Evolutionary conservation across 1,140 invertebrate genomes (phyloP).

Genomic region (Halesus radiatus): DNA sequence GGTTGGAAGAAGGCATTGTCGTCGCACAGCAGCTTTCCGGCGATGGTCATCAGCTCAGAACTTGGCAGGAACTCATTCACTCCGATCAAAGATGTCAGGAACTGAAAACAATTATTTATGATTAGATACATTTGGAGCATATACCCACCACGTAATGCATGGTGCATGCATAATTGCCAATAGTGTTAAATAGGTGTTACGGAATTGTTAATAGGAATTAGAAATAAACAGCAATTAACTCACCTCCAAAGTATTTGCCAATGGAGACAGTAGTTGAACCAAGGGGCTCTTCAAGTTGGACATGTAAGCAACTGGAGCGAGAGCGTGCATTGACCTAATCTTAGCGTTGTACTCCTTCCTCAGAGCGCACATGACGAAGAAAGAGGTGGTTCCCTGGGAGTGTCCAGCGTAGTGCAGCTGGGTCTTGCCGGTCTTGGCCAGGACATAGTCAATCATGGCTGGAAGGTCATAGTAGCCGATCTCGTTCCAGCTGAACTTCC

Average conservation of each 20-base stretch:
- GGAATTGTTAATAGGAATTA: not conserved
- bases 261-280: constrained; percentile 70
- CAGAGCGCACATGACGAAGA: constrained; percentile 73
- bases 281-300: constrained; percentile 61
- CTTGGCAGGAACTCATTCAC: constrained; percentile 73
- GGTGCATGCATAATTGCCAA: too few species aligned
- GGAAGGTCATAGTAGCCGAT: constrained; percentile 76
- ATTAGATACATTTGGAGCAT: too few species aligned
- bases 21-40: constrained; percentile 70
- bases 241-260: constrained; percentile 70
- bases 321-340: constrained; percentile 71
- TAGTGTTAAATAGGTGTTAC: too few species aligned
- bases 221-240: not conserved
- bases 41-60: constrained; percentile 66
- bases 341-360: constrained; percentile 76
- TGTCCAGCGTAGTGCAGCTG: constrained; percentile 73
- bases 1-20: constrained; percentile 65
- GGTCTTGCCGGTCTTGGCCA: constrained; percentile 64
- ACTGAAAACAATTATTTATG: not conserved
- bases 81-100: constrained; percentile 61
- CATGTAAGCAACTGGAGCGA: constrained; percentile 74
- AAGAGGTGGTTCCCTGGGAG: constrained; percentile 74
- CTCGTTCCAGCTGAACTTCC: constrained; percentile 78
- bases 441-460: constrained; percentile 73
- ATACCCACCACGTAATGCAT: too few species aligned